Evolutionary conservation across 2,888 invertebrate genomes (phyloP).

Genomic region (Unio delphinus): DNA sequence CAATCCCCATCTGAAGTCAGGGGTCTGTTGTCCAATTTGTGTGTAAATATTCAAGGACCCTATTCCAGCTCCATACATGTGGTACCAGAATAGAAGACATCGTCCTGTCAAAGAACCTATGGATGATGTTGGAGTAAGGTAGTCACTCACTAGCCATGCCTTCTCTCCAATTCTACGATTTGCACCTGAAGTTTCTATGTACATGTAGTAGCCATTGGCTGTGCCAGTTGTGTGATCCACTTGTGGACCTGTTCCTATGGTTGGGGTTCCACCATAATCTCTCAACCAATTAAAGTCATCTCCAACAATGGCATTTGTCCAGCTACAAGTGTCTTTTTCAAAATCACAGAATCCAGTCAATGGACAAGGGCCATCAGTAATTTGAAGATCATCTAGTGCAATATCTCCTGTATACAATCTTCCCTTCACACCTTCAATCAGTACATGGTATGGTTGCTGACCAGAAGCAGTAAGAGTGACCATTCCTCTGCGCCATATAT

Average conservation of each 20-base stretch:
- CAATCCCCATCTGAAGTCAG: constrained; percentile 26
- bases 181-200: constrained; percentile 73
- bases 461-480: constrained; percentile 26
- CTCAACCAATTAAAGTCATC: constrained; percentile 67
- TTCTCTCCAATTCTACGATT: constrained; percentile 74
- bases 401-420: constrained; percentile 58
- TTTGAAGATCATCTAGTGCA: constrained; percentile 64
- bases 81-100: constrained; percentile 62
- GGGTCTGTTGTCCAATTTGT: constrained; percentile 28
- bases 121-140: constrained; percentile 30
- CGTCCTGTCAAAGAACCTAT: constrained; percentile 23
- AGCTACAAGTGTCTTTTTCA: constrained; percentile 67
- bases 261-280: constrained; percentile 55
- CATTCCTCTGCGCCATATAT: constrained; percentile 56
- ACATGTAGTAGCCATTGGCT: constrained; percentile 60
- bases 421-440: constrained; percentile 56
- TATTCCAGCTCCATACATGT: constrained; percentile 62
- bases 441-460: constrained; percentile 29
- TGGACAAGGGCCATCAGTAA: constrained; percentile 51
- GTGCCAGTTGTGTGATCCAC: constrained; percentile 57
- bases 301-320: constrained; percentile 45
- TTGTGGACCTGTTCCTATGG: constrained; percentile 53
- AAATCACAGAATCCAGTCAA: constrained; percentile 65
- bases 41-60: constrained; percentile 60
- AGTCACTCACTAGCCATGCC: constrained; percentile 71